Conservation (phyloP, 1,140 invertebrate species). For the Caenorhabditis tropicalis region DNA sequence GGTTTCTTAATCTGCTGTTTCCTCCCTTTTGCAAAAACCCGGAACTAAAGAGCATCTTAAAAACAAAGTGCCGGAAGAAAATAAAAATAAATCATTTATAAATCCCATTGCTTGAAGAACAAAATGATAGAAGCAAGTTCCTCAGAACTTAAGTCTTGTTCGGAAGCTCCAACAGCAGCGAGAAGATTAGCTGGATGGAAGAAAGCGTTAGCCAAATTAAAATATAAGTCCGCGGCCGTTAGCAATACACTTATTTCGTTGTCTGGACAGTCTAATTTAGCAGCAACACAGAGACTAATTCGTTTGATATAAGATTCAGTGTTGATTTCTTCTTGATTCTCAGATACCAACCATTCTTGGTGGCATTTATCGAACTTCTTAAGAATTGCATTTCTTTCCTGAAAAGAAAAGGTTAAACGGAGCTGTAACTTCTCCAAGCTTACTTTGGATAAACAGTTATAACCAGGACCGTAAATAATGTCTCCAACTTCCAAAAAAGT, state of each 20-base stretch:
- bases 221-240: background rate
- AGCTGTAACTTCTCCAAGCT: background rate
- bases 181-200: background rate
- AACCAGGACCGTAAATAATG: background rate
- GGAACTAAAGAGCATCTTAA: too few species aligned
- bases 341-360: too few species aligned
- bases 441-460: background rate
- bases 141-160: background rate
- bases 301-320: background rate
- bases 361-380: background rate
- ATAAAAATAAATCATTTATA: too few species aligned
- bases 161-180: background rate
- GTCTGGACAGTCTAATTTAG: background rate
- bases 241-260: background rate
- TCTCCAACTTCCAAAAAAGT: background rate
- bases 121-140: background rate
- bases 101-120: background rate
- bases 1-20: too few species aligned
- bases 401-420: background rate
- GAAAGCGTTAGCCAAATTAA: background rate
- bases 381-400: background rate
- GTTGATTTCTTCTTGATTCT: too few species aligned
- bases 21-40: too few species aligned
- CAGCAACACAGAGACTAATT: background rate
- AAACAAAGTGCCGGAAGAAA: too few species aligned